phyloP scores from a whole-genome alignment of 2,888 invertebrate genomes.

The Cephus sareptanus region DNA sequence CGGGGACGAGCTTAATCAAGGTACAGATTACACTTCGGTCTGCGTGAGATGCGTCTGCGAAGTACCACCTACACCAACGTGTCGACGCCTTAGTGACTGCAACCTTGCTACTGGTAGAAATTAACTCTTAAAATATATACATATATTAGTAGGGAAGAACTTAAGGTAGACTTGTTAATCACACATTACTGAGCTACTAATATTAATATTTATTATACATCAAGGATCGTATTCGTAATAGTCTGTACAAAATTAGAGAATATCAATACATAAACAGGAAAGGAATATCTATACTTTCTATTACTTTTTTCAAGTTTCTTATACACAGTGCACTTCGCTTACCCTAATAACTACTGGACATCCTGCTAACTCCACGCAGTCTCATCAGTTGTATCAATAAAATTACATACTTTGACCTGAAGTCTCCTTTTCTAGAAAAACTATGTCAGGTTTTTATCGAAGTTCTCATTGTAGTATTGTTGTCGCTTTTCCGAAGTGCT shows the following conservation, averaged over 20 bases:
- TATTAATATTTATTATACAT: not conserved
- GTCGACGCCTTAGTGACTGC: conserved; percentile 44
- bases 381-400: too few species aligned
- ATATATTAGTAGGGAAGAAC: not conserved
- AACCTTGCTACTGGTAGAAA: conserved; percentile 25
- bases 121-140: not conserved
- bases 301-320: too few species aligned
- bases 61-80: conserved; percentile 50
- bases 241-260: too few species aligned
- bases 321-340: too few species aligned
- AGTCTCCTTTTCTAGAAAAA: conserved; percentile 57
- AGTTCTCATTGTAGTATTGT: too few species aligned
- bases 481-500: too few species aligned
- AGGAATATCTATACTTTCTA: too few species aligned
- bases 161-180: not conserved
- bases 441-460: too few species aligned
- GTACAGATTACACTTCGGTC: conserved; percentile 33
- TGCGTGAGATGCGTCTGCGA: conserved; percentile 53
- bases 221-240: too few species aligned
- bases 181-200: not conserved
- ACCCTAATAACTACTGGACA: not conserved
- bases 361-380: not conserved
- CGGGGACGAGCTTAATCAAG: conserved; percentile 46
- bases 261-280: too few species aligned
- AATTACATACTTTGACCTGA: conserved; percentile 70